phyloP scores from a whole-genome alignment of 2,888 invertebrate species.

The Calameuta idolon region DNA sequence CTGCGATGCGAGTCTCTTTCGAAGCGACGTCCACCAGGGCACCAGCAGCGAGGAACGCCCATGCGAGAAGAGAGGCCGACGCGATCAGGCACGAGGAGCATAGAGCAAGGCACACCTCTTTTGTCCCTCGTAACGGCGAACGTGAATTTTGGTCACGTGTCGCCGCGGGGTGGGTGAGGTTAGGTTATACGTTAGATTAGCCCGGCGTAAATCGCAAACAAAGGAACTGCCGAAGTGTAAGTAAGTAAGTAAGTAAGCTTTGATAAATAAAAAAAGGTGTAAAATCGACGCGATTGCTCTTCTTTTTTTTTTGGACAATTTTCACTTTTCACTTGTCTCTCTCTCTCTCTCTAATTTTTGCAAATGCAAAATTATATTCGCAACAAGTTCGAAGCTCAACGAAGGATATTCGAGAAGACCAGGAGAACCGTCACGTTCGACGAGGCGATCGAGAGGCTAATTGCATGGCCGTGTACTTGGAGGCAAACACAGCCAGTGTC shows the following conservation, averaged over 20 bases:
- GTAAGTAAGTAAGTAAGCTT: not conserved
- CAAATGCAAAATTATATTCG: not conserved
- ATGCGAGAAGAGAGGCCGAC: not conserved
- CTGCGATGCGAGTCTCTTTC: constrained; percentile 10
- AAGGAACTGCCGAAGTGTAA: not conserved
- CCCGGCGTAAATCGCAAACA: not conserved
- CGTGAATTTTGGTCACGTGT: not conserved
- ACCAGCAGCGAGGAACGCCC: not conserved
- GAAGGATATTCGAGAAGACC: not conserved
- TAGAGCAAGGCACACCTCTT: constrained; percentile 4
- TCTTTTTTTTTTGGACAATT: not conserved
- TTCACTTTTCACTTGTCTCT: not conserved
- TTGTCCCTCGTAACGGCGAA: not conserved
- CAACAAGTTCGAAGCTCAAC: not conserved
- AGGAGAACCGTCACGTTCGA: not conserved
- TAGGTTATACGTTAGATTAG: not conserved
- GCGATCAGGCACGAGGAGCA: not conserved
- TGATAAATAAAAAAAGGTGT: not conserved
- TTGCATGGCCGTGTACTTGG: constrained; percentile 7
- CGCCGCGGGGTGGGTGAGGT: not conserved
- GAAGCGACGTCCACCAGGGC: not conserved
- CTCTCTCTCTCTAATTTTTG: not conserved
- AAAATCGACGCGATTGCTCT: not conserved
- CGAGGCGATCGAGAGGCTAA: constrained; percentile 10
- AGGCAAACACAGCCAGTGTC: not conserved